Evolutionary conservation across 2,888 invertebrate species (phyloP).

Genomic region (Hybos culiciformis): DNA sequence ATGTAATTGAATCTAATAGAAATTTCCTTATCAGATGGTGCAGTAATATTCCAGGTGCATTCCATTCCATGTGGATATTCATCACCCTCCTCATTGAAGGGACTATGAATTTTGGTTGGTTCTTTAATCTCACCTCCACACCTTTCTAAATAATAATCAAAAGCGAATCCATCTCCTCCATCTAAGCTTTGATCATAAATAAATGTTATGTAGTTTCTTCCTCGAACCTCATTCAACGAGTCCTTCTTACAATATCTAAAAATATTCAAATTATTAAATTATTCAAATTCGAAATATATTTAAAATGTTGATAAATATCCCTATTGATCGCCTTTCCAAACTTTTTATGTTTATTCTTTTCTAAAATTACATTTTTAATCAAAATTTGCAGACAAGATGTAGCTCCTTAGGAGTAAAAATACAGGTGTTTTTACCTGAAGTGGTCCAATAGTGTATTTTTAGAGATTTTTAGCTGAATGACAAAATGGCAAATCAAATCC

Average conservation of each 20-base stretch:
- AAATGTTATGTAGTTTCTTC: constrained; percentile 34
- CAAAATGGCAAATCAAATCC: too few relatives aligned
- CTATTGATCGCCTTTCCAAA: too few relatives aligned
- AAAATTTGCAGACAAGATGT: too few relatives aligned
- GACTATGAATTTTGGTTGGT: constrained; percentile 42
- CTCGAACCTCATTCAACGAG: constrained; percentile 20
- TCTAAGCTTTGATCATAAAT: constrained; percentile 20
- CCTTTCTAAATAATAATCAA: constrained; percentile 41
- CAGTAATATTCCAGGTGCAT: constrained; percentile 67
- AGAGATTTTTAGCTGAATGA: too few relatives aligned
- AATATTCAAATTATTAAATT: too few relatives aligned
- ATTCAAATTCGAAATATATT: too few relatives aligned
- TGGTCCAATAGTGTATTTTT: too few relatives aligned
- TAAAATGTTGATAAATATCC: too few relatives aligned
- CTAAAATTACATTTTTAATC: too few relatives aligned
- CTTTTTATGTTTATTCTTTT: too few relatives aligned
- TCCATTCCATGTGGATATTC: constrained; percentile 35
- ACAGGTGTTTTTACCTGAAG: too few relatives aligned
- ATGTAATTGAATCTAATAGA: constrained; percentile 46
- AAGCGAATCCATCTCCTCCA: constrained; percentile 13
- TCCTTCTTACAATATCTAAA: constrained; percentile 38
- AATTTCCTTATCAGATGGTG: constrained; percentile 49
- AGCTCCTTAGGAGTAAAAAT: too few relatives aligned
- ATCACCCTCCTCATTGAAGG: constrained; percentile 28
- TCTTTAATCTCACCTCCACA: constrained; percentile 63